phyloP scores from a whole-genome alignment of 2,888 invertebrate genomes.

The Taphrorychus bicolor region DNA sequence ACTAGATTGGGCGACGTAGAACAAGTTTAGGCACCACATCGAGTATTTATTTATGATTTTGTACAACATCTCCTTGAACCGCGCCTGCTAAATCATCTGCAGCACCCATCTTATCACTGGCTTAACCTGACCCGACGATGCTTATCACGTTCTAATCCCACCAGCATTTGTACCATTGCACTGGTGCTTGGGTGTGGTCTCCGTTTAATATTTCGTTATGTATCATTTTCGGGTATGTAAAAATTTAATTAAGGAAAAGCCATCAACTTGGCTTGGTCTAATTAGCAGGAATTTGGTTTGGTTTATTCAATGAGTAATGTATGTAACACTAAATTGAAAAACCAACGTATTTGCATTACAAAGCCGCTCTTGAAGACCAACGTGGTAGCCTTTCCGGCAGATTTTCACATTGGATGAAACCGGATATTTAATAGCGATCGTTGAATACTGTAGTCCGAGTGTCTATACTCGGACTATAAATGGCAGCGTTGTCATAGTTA shows the following conservation, averaged over 20 bases:
- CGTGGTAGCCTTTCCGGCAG: constrained; percentile 23
- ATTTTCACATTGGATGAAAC: not conserved
- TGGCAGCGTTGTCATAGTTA: too few relatives aligned
- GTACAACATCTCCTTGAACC: constrained; percentile 47
- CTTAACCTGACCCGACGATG: constrained; percentile 21
- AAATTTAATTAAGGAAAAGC: not conserved
- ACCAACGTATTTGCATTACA: constrained; percentile 24
- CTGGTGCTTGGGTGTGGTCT: not conserved
- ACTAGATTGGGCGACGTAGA: constrained; percentile 50
- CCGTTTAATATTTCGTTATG: too few relatives aligned
- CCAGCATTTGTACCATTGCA: not conserved
- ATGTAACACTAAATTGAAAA: constrained; percentile 18
- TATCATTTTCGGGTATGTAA: not conserved
- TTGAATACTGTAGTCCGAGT: not conserved
- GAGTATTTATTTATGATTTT: constrained; percentile 50
- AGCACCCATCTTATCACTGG: constrained; percentile 44
- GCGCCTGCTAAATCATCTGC: constrained; percentile 45
- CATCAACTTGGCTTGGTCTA: not conserved
- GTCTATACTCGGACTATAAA: too few relatives aligned
- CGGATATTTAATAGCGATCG: not conserved
- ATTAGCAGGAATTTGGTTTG: not conserved
- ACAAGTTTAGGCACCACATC: constrained; percentile 48
- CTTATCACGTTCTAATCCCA: not conserved
- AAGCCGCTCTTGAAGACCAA: constrained; percentile 20
- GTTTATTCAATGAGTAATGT: constrained; percentile 5